A percentile compares a stretch with the other conserved stretches of the same genome.
Conservation (phyloP, 2,113 vertebrate species). For the Actenoides lindsayi region DNA sequence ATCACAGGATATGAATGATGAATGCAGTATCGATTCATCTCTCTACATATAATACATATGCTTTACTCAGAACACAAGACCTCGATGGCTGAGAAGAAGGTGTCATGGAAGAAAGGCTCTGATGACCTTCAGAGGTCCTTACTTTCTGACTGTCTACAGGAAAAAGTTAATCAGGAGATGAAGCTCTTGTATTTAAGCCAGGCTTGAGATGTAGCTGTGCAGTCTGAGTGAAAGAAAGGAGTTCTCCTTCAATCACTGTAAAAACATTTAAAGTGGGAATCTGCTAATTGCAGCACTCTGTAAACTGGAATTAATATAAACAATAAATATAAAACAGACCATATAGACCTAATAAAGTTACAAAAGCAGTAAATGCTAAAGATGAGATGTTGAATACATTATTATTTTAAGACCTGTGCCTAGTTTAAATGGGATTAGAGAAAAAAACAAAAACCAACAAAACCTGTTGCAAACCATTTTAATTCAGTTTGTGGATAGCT, state of each 20-base stretch:
- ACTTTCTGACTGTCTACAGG: conserved; percentile 56
- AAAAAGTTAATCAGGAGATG: conserved; percentile 73
- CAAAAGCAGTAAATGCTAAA: background rate
- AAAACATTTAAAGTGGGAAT: conserved; percentile 46
- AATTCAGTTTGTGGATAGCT: conserved; percentile 17
- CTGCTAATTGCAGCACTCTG: conserved; percentile 44
- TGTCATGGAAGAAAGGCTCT: conserved; percentile 54
- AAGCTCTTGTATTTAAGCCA: conserved; percentile 73
- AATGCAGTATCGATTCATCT: conserved; percentile 23
- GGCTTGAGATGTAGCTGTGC: conserved; percentile 35
- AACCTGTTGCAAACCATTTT: conserved; percentile 32
- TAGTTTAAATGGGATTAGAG: conserved; percentile 12
- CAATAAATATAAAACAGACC: conserved; percentile 10
- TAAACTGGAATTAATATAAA: conserved; percentile 39
- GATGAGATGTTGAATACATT: background rate
- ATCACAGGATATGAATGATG: conserved; percentile 34
- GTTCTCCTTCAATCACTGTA: conserved; percentile 41
- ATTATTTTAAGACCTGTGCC: conserved; percentile 5
- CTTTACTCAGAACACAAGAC: conserved; percentile 42
- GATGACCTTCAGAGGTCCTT: conserved; percentile 71
- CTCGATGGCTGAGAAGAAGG: background rate
- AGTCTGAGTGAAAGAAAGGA: conserved; percentile 11
- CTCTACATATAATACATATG: conserved; percentile 16
- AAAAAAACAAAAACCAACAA: background rate
- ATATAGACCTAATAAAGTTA: background rate